Percentiles rank a stretch among this genome's conserved stretches.
Evolutionary conservation across 1,140 invertebrate species (phyloP).

Genomic region (Aphelinus atriplicis): DNA sequence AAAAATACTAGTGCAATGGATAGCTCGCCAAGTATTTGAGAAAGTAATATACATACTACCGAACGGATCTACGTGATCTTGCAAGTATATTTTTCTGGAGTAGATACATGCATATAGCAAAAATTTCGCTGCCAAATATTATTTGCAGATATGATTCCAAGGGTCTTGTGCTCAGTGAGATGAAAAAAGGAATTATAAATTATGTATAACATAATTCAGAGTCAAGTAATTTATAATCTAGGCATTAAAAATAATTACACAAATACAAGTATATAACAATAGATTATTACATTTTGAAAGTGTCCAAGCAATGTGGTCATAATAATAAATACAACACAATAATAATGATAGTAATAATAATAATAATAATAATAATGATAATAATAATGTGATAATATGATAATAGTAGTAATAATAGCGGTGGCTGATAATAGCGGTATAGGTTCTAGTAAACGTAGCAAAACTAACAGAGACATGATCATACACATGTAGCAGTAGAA

Average conservation of each 20-base stretch:
- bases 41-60: slow-evolving; percentile 8
- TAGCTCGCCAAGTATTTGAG: neutral
- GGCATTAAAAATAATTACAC: slow-evolving; percentile 50
- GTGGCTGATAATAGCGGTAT: too few relatives aligned
- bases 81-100: neutral
- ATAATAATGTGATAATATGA: too few relatives aligned
- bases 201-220: slow-evolving; percentile 11
- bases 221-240: slow-evolving; percentile 43
- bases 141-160: neutral
- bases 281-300: slow-evolving; percentile 34
- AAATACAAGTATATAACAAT: slow-evolving; percentile 48
- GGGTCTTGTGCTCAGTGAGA: slow-evolving; percentile 11
- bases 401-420: too few relatives aligned
- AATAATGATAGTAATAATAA: slow-evolving; percentile 26
- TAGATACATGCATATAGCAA: neutral
- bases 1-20: neutral
- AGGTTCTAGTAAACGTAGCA: slow-evolving; percentile 30
- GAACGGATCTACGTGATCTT: slow-evolving; percentile 7
- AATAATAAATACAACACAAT: slow-evolving; percentile 30
- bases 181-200: slow-evolving; percentile 17
- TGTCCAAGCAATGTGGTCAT: slow-evolving; percentile 25
- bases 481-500: slow-evolving; percentile 32
- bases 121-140: neutral
- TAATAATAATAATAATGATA: slow-evolving; percentile 5
- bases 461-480: slow-evolving; percentile 37